Evolutionary conservation across 2,113 vertebrate genomes (phyloP).

Genomic region (Arvicanthis niloticus): DNA sequence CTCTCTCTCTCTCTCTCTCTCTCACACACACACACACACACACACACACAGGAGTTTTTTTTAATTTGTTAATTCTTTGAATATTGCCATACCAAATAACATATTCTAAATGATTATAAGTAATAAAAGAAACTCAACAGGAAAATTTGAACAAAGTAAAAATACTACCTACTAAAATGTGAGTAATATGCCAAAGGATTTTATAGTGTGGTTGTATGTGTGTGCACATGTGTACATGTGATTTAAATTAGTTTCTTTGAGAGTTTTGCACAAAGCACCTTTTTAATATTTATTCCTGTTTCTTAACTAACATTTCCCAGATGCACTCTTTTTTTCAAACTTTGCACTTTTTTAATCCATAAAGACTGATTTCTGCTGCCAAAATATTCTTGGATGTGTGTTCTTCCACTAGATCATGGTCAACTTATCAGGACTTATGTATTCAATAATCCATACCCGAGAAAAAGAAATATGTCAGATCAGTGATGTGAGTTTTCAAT

Average conservation of each 20-base stretch:
- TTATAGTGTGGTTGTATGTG: background rate
- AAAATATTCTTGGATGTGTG: background rate
- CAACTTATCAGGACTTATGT: background rate
- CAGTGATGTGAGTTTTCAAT: background rate
- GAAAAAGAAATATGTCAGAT: background rate
- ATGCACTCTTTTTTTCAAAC: background rate
- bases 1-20: no score
- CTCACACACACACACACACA: background rate
- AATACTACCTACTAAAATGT: background rate
- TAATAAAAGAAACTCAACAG: background rate
- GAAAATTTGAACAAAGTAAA: background rate
- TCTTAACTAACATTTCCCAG: background rate
- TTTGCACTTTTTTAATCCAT: background rate
- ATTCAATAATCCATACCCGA: background rate
- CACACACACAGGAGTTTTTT: background rate
- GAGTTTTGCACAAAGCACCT: background rate
- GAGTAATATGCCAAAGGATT: background rate
- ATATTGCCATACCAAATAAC: background rate
- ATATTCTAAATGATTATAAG: background rate
- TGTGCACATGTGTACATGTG: background rate
- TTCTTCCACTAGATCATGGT: background rate
- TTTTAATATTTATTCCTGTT: background rate
- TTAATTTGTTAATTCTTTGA: background rate
- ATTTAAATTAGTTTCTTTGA: background rate
- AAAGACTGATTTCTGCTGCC: background rate